These are phyloP conservation scores for Gila orcuttii DNA, from an alignment of 2,113 vertebrate species.

Conservation along the genomic window DNA sequence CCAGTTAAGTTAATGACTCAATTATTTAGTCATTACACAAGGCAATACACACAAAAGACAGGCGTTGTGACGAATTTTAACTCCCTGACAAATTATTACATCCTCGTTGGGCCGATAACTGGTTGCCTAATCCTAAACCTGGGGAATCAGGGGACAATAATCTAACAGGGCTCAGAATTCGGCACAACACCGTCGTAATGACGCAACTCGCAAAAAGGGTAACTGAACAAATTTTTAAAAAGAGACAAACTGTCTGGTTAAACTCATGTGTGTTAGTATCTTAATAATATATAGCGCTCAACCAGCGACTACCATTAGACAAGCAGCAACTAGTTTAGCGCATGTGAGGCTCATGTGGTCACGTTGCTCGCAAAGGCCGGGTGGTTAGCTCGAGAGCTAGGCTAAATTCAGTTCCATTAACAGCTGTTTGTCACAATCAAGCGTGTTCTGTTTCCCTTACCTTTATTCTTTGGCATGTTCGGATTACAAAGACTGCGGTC, in stretches of 20 bases:
- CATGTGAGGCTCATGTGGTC: neutral
- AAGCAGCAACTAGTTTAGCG: neutral
- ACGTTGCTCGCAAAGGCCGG: slow-evolving; percentile 20
- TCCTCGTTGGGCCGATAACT: no score
- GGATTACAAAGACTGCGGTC: neutral
- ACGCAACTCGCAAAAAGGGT: neutral
- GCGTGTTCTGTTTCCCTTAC: slow-evolving; percentile 12
- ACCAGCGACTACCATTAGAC: neutral
- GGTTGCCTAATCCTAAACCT: no score
- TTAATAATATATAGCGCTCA: neutral
- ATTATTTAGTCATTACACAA: neutral
- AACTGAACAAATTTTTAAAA: neutral
- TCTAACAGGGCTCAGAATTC: no score
- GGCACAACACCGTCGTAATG: neutral
- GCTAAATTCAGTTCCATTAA: neutral
- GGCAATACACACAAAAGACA: neutral
- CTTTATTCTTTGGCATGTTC: slow-evolving; percentile 66
- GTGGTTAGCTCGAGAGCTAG: neutral
- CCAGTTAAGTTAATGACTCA: neutral
- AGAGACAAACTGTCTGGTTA: neutral
- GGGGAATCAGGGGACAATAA: no score
- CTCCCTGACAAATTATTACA: no score
- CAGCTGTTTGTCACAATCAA: neutral
- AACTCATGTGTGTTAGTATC: neutral
- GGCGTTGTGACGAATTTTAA: no score